A percentile compares a stretch with the other conserved stretches of the same genome.
Conservation (phyloP, 2,113 vertebrate species). For the Solea solea region DNA sequence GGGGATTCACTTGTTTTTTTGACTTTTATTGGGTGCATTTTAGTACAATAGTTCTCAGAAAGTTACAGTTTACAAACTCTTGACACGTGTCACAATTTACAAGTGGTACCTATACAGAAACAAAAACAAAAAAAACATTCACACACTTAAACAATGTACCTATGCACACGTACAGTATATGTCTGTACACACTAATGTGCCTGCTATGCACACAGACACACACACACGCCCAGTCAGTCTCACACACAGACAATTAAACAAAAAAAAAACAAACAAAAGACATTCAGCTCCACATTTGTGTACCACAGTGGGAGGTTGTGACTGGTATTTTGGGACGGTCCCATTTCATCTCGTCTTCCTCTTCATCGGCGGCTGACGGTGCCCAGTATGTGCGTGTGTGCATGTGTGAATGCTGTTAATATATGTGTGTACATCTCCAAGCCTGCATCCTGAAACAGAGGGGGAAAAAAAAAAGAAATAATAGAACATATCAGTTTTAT, state of each 20-base stretch:
- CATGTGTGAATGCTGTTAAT: conserved; percentile 28
- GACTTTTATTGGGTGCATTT: conserved; percentile 87
- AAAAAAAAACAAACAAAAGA: conserved; percentile 47
- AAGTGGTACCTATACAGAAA: conserved; percentile 82
- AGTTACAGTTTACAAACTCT: conserved; percentile 87
- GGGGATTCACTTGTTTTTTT: conserved; percentile 72
- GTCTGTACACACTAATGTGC: conserved; percentile 62
- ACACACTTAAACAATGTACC: conserved; percentile 63
- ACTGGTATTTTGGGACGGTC: conserved; percentile 51
- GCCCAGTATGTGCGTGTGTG: conserved; percentile 7
- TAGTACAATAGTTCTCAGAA: conserved; percentile 87
- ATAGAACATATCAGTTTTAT: conserved; percentile 36
- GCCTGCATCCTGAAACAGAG: conserved; percentile 66
- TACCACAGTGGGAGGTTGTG: conserved; percentile 67
- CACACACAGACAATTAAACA: conserved; percentile 50
- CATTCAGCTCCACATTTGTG: conserved; percentile 56
- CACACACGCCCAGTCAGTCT: conserved; percentile 4
- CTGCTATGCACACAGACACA: conserved; percentile 32
- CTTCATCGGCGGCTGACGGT: conserved; percentile 25
- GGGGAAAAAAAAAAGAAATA: conserved; percentile 28
- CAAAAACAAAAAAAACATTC: conserved; percentile 43
- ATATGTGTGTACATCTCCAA: conserved; percentile 45
- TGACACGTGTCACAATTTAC: conserved; percentile 85
- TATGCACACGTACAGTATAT: conserved; percentile 52
- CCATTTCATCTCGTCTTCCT: conserved; percentile 26